Evolutionary conservation across 1,140 invertebrate genomes (phyloP), one percentile per base, ranked within the genome.

Genomic region (Bombus pyrosoma): DNA sequence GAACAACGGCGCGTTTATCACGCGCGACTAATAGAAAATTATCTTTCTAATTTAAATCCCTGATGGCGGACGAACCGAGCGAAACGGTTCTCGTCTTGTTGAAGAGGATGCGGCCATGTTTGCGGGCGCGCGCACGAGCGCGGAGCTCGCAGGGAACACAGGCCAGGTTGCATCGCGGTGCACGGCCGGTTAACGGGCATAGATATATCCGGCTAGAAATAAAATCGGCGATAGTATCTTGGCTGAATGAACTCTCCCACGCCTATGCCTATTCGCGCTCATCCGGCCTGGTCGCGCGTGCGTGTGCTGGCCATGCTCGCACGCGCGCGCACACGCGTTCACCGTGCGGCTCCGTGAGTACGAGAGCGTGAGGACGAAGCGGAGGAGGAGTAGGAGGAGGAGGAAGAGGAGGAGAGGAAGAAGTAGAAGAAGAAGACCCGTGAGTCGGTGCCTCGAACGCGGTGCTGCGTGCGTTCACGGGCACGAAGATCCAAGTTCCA

Each of bases 181-280:
- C 75, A 28, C 75, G 75, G 47, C 32, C 81, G 84, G 83, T 90
- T 94, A 94, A 94, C 93, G 93, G 94, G 92, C 91, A 91, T 86
- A 83, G 82, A 87, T 92, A 95, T 94, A 94, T 94, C 93, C 94
- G 94, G 91, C 92, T 94, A 93, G 89, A 92, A 95, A 95, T 95
- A 95, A 94, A 95, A 95, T 95, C 94, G 93, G 92, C 92, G 94
- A 95, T 95, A 95, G 92, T 94, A 95, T 95, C 94, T 95, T 91
- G 94, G 90, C 94, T 94, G 92, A 95, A 95, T 94, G 94, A 94
- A 95, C 94, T 95, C 94, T 95, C 94, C 94, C 94, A 95, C 94
- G 94, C 94, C 94, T 95, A 94, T 95, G 91, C 85, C 85, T 87
- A 91, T 89, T 89, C 86, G 89, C 89, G 86, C 80, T 88, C 88